Evolutionary conservation across 2,113 vertebrate genomes (phyloP), one percentile per base, ranked within the genome.

Genomic region (Lethenteron reissneri): DNA sequence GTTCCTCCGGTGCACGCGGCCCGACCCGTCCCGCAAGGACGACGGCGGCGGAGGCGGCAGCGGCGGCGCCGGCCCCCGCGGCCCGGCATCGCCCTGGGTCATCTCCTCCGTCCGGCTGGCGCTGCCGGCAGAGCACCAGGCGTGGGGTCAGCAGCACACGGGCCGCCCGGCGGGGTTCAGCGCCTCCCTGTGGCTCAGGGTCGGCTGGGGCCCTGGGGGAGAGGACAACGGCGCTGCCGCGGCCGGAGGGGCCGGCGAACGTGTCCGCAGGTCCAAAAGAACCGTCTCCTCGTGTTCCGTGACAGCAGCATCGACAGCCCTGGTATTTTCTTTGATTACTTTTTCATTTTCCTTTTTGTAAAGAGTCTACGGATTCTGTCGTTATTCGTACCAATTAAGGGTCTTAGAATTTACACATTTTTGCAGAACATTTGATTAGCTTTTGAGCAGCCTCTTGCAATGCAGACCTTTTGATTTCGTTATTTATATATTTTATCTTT

Each of bases 101-200:
- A 69, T 86, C 1, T 85, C 94, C 58, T 90, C 92, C 2, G 70
- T 97, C 59, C 90, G 95, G 76, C 76, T 99, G 75, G 89, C 90
- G 8, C 77, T 96, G 72, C 64, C 64, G 25, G 84, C 91, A 64
- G 90, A 90, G 5, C 92, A 97, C 75, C 95, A 92, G 80, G 95
- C 90, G 78, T 97, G 94, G 94, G 92, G 92, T 0, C 92, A 99
- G 74, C 88, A 97, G 84, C 85, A 91, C 0, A 88, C 86, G 58
- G 92, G 94, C 75, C 88, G 96, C 84, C 85, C 94, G 0, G 89
- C 86, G 58, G 94, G 94, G 58, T 95, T 99, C 79, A 95, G 92
- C 72, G 78, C 88, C 11, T 91, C 94, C 0, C 76, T 99, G 73
- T 99, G 94, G 94, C 78, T 96, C 72, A 83, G 76, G 62, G 74